These are phyloP conservation scores for Tupaia chinensis DNA, from an alignment of 2,113 vertebrate genomes.

Conservation along the genomic window DNA sequence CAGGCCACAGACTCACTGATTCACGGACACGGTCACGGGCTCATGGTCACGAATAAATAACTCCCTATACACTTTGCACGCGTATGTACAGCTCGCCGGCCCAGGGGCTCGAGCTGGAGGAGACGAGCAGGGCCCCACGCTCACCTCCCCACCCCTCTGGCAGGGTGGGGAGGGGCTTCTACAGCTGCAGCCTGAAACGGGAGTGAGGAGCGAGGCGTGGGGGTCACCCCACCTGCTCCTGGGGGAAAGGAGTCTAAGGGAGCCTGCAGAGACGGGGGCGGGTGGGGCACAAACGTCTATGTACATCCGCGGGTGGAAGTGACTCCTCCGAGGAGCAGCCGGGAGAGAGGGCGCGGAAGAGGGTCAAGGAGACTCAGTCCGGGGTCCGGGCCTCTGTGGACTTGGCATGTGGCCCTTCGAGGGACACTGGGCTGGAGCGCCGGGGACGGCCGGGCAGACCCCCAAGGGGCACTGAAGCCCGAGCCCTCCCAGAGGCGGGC, in stretches of 20 bases:
- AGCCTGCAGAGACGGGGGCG: neutral
- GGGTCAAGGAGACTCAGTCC: neutral
- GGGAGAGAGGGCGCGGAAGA: neutral
- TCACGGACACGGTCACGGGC: slow-evolving; percentile 92
- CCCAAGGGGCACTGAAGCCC: neutral
- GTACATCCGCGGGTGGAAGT: slow-evolving; percentile 42
- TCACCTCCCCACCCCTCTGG: neutral
- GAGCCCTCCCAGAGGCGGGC: neutral
- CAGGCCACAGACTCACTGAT: slow-evolving; percentile 91
- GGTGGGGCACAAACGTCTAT: neutral
- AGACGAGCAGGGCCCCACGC: neutral
- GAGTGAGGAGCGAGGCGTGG: neutral
- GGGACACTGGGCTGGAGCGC: slow-evolving; percentile 16
- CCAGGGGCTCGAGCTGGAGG: neutral
- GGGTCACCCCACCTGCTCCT: neutral
- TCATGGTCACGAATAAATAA: slow-evolving; percentile 94
- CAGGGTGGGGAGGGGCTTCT: neutral
- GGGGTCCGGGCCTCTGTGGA: slow-evolving; percentile 17
- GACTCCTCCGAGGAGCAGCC: neutral
- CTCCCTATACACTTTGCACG: slow-evolving; percentile 96
- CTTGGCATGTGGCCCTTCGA: slow-evolving; percentile 36
- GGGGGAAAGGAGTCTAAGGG: neutral
- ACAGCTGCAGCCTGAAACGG: neutral
- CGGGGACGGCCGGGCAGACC: neutral
- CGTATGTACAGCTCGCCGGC: slow-evolving; percentile 88